phyloP scores from a whole-genome alignment of 2,797 vertebrate genomes.

The Prionace glauca region DNA sequence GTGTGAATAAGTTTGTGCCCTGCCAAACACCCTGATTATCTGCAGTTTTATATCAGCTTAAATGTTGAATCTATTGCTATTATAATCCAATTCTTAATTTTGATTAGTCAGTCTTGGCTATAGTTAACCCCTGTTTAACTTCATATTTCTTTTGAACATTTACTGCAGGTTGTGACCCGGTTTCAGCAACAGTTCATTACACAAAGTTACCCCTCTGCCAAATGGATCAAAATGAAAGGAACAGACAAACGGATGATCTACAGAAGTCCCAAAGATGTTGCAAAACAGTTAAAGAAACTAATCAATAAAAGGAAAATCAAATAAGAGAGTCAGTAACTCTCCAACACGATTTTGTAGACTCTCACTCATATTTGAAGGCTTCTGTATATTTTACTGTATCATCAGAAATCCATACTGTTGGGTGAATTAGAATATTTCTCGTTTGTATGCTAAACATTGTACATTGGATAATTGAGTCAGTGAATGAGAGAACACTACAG shows the following conservation, averaged over 20 bases:
- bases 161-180: slow-evolving; percentile 61
- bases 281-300: slow-evolving; percentile 64
- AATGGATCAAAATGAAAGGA: slow-evolving; percentile 61
- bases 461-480: neutral
- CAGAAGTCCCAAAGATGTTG: slow-evolving; percentile 63
- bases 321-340: slow-evolving; percentile 57
- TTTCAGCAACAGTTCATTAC: slow-evolving; percentile 66
- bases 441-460: neutral
- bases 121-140: neutral
- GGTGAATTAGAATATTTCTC: neutral
- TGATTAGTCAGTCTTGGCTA: neutral
- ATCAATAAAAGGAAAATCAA: slow-evolving; percentile 61
- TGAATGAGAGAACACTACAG: neutral
- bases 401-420: neutral
- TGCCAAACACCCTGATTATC: neutral
- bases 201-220: slow-evolving; percentile 64
- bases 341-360: neutral
- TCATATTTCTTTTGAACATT: slow-evolving; percentile 33
- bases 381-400: too few species aligned
- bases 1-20: neutral
- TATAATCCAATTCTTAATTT: neutral
- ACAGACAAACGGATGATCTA: slow-evolving; percentile 69
- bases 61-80: neutral
- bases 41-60: neutral
- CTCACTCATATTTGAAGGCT: too few species aligned